A percentile compares a stretch with the other conserved stretches of the same genome.
These are phyloP conservation scores for Ochropleura leucogaster DNA, from an alignment of 2,888 invertebrate species.

Conservation along the genomic window DNA sequence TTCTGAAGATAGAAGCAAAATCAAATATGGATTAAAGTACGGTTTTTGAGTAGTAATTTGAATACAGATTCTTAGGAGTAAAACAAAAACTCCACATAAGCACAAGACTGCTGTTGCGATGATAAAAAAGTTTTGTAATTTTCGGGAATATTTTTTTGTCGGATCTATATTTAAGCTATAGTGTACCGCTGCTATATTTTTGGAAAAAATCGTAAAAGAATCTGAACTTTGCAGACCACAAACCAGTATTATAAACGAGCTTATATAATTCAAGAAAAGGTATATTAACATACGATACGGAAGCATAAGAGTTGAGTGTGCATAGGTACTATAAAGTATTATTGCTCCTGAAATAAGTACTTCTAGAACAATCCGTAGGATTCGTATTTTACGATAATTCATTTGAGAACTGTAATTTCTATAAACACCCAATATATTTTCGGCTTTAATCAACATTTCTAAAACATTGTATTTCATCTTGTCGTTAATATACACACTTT, in stretches of 20 bases:
- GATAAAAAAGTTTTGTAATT: background rate
- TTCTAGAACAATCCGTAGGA: slow-evolving; percentile 5
- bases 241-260: background rate
- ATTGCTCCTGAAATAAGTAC: background rate
- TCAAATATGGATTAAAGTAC: too few species aligned
- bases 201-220: slow-evolving; percentile 1
- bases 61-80: background rate
- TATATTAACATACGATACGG: background rate
- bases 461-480: slow-evolving; percentile 2
- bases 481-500: background rate
- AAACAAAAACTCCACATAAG: background rate
- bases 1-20: background rate
- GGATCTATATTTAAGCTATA: background rate
- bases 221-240: slow-evolving; percentile 10
- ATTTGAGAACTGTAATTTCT: slow-evolving; percentile 2
- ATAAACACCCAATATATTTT: slow-evolving; percentile 17
- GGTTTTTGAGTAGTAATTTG: rapidly evolving
- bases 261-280: background rate
- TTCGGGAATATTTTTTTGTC: background rate
- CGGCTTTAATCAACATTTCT: slow-evolving; percentile 12
- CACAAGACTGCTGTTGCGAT: background rate
- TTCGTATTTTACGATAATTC: background rate
- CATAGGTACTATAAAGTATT: background rate
- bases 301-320: rapidly evolving
- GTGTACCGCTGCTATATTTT: background rate